Evolutionary conservation across 2,113 vertebrate species (phyloP).

Genomic region (Aspidoscelis tigris): DNA sequence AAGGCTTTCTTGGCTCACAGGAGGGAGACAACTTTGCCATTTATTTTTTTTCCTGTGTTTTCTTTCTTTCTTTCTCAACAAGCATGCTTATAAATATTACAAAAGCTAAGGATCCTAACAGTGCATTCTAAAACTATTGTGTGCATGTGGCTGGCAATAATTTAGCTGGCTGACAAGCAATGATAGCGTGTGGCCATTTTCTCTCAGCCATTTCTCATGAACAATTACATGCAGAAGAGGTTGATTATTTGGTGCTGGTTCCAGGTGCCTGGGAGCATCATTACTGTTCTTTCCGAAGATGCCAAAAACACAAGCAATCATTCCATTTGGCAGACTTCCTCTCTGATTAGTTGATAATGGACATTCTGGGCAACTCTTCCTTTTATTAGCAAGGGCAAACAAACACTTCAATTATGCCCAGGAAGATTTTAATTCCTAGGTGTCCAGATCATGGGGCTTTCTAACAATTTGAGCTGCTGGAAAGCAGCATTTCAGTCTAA

Average conservation of each 20-base stretch:
- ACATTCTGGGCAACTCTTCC: slow-evolving; percentile 39
- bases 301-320: slow-evolving; percentile 38
- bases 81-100: slow-evolving; percentile 52
- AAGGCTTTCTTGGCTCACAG: not conserved
- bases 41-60: not conserved
- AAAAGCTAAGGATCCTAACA: slow-evolving; percentile 33
- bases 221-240: slow-evolving; percentile 55
- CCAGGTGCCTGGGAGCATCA: slow-evolving; percentile 39
- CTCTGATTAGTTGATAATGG: slow-evolving; percentile 60
- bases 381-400: slow-evolving; percentile 58
- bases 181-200: slow-evolving; percentile 52
- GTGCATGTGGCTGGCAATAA: slow-evolving; percentile 28
- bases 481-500: slow-evolving; percentile 51
- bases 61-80: slow-evolving; percentile 35
- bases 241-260: slow-evolving; percentile 63
- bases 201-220: slow-evolving; percentile 48
- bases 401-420: slow-evolving; percentile 56
- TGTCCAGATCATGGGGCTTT: slow-evolving; percentile 48
- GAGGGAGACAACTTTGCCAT: not conserved
- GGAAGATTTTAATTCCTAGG: slow-evolving; percentile 59
- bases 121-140: slow-evolving; percentile 41
- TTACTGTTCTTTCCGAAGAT: slow-evolving; percentile 34
- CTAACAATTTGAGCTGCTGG: slow-evolving; percentile 46
- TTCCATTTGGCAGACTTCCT: slow-evolving; percentile 54
- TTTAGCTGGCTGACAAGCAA: slow-evolving; percentile 44